Evolutionary conservation across 2,888 invertebrate species (phyloP).

Genomic region (Drosophila quinaria): DNA sequence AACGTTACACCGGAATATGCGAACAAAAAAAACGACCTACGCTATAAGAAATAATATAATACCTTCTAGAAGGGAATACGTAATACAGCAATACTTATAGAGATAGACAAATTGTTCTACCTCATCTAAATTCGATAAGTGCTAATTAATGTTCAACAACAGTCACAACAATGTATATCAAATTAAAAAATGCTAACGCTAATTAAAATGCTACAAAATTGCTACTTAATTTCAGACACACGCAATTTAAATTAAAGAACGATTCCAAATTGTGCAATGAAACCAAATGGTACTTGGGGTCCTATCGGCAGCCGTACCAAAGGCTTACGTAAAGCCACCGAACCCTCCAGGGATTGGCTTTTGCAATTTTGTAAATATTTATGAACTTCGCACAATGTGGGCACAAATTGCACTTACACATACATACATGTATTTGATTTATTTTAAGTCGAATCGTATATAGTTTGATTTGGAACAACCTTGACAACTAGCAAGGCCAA

Average conservation of each 20-base stretch:
- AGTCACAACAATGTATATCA: conserved; percentile 5
- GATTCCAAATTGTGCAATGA: conserved; percentile 19
- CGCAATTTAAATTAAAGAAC: neutral
- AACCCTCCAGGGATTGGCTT: no score
- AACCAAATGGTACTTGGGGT: conserved; percentile 15
- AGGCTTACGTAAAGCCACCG: conserved; percentile 37
- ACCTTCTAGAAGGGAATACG: conserved; percentile 8
- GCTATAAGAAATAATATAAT: neutral
- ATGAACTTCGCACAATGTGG: conserved; percentile 43
- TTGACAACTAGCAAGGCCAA: conserved; percentile 36
- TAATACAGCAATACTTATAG: neutral
- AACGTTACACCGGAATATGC: conserved; percentile 4
- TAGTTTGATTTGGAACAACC: conserved; percentile 37
- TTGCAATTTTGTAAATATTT: conserved; percentile 14
- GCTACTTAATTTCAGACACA: neutral
- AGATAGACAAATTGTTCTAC: neutral
- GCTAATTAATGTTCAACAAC: conserved; percentile 28
- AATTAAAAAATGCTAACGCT: conserved; percentile 10
- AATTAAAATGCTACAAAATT: neutral
- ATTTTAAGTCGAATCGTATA: neutral
- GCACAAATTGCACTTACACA: conserved; percentile 17
- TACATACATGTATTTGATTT: neutral
- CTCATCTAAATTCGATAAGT: conserved; percentile 4
- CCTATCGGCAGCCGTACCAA: conserved; percentile 10
- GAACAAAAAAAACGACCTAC: conserved; percentile 1